phyloP scores from a whole-genome alignment of 1,140 invertebrate genomes.

The Drosophila aff. region DNA sequence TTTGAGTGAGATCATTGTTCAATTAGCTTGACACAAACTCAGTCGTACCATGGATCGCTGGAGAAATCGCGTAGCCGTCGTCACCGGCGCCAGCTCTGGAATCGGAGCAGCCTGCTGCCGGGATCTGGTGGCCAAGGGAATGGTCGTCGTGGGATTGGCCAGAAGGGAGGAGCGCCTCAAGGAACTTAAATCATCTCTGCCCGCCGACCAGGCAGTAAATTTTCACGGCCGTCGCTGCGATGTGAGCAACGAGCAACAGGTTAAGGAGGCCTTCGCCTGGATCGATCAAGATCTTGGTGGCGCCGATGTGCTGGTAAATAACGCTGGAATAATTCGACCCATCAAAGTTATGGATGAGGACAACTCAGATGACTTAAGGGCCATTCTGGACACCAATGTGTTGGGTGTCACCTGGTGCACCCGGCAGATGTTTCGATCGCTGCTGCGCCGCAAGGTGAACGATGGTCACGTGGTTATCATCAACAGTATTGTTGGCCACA shows the following conservation, averaged over 20 bases:
- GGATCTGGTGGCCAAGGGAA: conserved; percentile 85
- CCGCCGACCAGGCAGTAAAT: conserved; percentile 37
- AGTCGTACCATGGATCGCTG: conserved; percentile 64
- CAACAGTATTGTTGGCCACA: conserved; percentile 86
- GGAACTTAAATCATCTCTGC: conserved; percentile 47
- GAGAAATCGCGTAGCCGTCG: conserved; percentile 69
- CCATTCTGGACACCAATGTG: conserved; percentile 86
- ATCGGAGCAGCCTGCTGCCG: conserved; percentile 86
- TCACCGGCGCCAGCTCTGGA: conserved; percentile 86
- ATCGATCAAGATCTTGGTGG: conserved; percentile 87
- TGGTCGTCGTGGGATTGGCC: conserved; percentile 90
- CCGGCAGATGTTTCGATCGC: conserved; percentile 86
- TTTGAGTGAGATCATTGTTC: not conserved
- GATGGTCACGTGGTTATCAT: conserved; percentile 87
- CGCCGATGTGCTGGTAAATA: conserved; percentile 89
- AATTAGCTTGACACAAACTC: no score
- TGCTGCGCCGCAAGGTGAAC: conserved; percentile 87
- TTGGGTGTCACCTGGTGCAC: conserved; percentile 87
- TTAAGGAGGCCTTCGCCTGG: conserved; percentile 88
- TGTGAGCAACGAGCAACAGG: conserved; percentile 87
- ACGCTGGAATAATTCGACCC: conserved; percentile 86
- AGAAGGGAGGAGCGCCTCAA: conserved; percentile 86
- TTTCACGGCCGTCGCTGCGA: conserved; percentile 87
- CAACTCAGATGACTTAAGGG: conserved; percentile 52
- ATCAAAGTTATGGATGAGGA: conserved; percentile 60